Evolutionary conservation across 2,888 invertebrate genomes (phyloP), one percentile per base, ranked within the genome.

Genomic region (Koerneria pararmatus): DNA sequence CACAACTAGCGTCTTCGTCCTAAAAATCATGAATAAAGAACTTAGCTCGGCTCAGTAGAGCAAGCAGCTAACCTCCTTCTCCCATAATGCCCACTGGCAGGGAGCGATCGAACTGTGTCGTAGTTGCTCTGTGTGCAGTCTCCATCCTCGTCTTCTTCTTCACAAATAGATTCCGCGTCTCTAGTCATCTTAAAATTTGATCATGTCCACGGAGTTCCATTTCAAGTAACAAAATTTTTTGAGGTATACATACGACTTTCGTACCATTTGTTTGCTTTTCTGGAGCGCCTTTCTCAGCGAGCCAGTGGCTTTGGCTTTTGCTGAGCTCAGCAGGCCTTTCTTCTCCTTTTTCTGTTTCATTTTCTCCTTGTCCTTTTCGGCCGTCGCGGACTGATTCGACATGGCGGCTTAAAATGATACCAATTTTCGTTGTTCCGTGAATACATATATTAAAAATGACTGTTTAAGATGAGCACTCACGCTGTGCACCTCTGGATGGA

Each of bases 81-180:
- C 46, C 76, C 76, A 66, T 76, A 76, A 60, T 76, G 76, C 8
- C 76, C 76, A 11, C 69, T 68, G 11, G 76, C 74, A 0, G 76
- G 76, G 8, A 76, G 69, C 1, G 74, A 75, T 35, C 72, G 69
- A 22, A 76, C 76, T 19, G 76, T 76, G 64, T 76, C 76, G 54
- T 76, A 76, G 56, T 71, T 76, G 41, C 68, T 67, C 31, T 64
- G 65, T 1, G 68, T 65, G 65, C 66, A 73, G 37, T 76, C 74
- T 8, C 71, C 71, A 29, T 72, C 73, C 6, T 74, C 74, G 34
- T 51, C 53, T 29, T 41, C 69, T 41, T 72, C 70, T 1, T 27
- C 34, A 4, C 69, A 56, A 49, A 68, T 62, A 54, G 73, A 73
- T 58, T 76, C 76, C 6, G 75, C 74, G 46, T 76, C 76, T 60